A percentile compares a stretch with the other conserved stretches of the same genome.
Conservation (phyloP, 2,113 vertebrate species). For the Alces alces region DNA sequence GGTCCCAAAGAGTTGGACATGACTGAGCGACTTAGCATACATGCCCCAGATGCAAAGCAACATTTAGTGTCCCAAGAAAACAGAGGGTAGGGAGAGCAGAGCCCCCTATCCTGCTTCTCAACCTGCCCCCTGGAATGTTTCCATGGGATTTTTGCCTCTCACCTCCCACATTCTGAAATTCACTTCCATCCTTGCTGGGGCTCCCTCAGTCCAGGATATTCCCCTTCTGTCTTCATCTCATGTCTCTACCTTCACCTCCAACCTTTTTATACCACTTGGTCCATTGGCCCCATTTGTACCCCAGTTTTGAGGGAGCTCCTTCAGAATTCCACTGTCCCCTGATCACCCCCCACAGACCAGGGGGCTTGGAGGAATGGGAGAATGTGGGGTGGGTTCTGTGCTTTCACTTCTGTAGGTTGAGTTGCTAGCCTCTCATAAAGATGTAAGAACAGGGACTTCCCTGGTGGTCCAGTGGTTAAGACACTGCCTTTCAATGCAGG, state of each 20-base stretch:
- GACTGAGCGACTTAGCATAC: background rate
- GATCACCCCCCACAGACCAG: background rate
- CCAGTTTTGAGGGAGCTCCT: background rate
- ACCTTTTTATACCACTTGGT: background rate
- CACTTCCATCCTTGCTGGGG: background rate
- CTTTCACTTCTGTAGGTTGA: background rate
- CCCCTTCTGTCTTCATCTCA: background rate
- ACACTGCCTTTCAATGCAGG: background rate
- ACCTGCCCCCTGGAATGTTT: background rate
- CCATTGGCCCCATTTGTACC: background rate
- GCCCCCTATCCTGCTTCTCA: background rate
- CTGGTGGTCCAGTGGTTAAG: background rate
- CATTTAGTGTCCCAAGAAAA: background rate
- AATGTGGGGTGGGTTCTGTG: background rate
- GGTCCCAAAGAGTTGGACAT: background rate
- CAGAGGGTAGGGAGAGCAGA: background rate
- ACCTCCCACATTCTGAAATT: background rate
- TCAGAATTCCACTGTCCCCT: background rate
- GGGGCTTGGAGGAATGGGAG: background rate
- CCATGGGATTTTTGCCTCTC: background rate
- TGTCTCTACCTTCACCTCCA: background rate
- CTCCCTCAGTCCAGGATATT: background rate
- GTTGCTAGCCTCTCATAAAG: background rate
- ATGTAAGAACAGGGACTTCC: background rate
- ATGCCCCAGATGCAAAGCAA: background rate